Base-by-base conservation (phyloP, 2,797 vertebrate species). In the Pristis pectinata region DNA sequence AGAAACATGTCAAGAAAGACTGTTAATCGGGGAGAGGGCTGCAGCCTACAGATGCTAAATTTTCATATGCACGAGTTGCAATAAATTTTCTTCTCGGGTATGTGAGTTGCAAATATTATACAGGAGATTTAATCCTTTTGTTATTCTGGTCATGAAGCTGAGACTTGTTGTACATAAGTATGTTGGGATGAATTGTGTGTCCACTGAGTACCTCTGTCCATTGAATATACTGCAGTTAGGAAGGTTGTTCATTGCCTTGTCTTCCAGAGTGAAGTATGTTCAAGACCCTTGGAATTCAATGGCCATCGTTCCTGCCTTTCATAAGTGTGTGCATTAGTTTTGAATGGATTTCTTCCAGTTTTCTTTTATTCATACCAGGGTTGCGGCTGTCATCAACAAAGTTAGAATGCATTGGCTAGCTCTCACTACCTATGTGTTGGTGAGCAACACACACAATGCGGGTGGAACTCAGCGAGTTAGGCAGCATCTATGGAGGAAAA, bases 81-180 rank as follows among this genome's bases (percentile, higher is more conserved):
- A 41, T 91, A 67, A 67, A 41, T 67, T 24, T 67, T 13, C 61
- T 11, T 67, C 61, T 67, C 8, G 24, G n/a, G 8, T 67, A 67
- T 24, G 61, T 91, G 87, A 24, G 61, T 91, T 67, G 37, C 7
- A 11, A 67, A 64, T 64, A 22, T 41, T 64, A 64, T 37, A 24
- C 59, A 37, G 59, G 87, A 67, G 87, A 91, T 91, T 67, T 91
- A 24, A 91, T 41, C n/a, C 64, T 11, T 91, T 91, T 67, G 59
- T n/a, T 91, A 67, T 91, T 91, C 59, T 9, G n/a, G 87, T 41
- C 87, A 91, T 91, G 87, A 91, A 91, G 59, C 4, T 2, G n/a
- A 67, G 87, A 37, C 59, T 91, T 67, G 59, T 91, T 64, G n/a
- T 61, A 41, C 17, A 24, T 37, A 91, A 91, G 19, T 19, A 67